Evolutionary conservation across 2,888 invertebrate species (phyloP).

Genomic region (Sarcophaga caerulescens): DNA sequence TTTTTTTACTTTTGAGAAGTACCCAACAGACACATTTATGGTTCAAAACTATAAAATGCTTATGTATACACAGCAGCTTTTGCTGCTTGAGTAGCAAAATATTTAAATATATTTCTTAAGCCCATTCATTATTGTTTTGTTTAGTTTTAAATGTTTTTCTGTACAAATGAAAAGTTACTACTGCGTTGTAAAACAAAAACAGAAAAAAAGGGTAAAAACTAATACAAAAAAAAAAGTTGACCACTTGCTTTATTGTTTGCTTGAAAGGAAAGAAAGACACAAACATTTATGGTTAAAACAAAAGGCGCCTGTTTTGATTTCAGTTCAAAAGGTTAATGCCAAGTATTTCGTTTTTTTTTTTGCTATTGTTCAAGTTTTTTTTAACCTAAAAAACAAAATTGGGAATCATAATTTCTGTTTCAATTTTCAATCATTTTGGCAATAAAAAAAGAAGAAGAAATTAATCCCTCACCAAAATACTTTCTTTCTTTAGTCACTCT

Average conservation of each 20-base stretch:
- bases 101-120: slow-evolving; percentile 50
- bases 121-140: slow-evolving; percentile 47
- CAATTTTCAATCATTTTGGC: no score
- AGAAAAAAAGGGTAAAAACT: background rate
- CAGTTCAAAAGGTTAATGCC: slow-evolving; percentile 67
- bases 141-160: slow-evolving; percentile 23
- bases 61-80: slow-evolving; percentile 55
- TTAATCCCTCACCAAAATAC: no score
- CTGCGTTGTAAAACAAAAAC: background rate
- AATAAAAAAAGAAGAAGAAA: no score
- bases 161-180: slow-evolving; percentile 35
- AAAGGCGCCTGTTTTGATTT: slow-evolving; percentile 65
- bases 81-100: slow-evolving; percentile 69
- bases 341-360: slow-evolving; percentile 35
- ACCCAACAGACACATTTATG: slow-evolving; percentile 34
- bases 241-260: slow-evolving; percentile 66
- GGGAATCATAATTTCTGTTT: background rate
- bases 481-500: no score
- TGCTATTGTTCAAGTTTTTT: background rate
- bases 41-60: slow-evolving; percentile 49
- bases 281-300: slow-evolving; percentile 50
- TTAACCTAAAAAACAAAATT: no score
- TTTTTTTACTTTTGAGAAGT: background rate
- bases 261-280: slow-evolving; percentile 9
- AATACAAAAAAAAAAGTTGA: slow-evolving; percentile 41